These are phyloP conservation scores for Cepphus grylle DNA, from an alignment of 2,113 vertebrate genomes.

Conservation along the genomic window DNA sequence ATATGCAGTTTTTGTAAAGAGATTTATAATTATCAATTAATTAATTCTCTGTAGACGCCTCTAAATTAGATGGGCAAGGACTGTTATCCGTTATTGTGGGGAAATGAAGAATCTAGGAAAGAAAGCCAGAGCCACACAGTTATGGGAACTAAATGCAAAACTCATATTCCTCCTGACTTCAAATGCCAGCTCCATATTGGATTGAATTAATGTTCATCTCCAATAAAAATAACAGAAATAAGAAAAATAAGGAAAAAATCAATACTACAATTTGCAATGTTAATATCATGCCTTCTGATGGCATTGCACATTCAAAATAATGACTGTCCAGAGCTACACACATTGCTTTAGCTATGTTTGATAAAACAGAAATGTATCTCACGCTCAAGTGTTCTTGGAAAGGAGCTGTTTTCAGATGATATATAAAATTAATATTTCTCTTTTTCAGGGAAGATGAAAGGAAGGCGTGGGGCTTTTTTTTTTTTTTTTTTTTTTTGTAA, in stretches of 20 bases:
- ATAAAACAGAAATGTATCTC: neutral
- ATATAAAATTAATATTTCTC: neutral
- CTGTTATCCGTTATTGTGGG: neutral
- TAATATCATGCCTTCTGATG: neutral
- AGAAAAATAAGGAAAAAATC: neutral
- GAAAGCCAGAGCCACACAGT: neutral
- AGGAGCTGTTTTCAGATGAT: neutral
- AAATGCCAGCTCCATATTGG: neutral
- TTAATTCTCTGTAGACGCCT: neutral
- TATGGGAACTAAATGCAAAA: neutral
- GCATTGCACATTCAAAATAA: neutral
- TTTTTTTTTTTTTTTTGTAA: neutral
- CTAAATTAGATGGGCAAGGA: neutral
- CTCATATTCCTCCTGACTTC: neutral
- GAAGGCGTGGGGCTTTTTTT: neutral
- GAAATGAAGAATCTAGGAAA: neutral
- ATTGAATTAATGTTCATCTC: neutral
- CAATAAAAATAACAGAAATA: neutral
- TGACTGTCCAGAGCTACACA: neutral
- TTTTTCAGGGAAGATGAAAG: neutral
- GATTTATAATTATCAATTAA: neutral
- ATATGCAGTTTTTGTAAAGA: neutral
- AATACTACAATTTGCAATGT: neutral
- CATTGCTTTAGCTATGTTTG: neutral
- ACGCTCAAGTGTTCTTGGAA: neutral